Evolutionary conservation across 2,797 vertebrate genomes (phyloP).

Genomic region (Sebastes elongatus): DNA sequence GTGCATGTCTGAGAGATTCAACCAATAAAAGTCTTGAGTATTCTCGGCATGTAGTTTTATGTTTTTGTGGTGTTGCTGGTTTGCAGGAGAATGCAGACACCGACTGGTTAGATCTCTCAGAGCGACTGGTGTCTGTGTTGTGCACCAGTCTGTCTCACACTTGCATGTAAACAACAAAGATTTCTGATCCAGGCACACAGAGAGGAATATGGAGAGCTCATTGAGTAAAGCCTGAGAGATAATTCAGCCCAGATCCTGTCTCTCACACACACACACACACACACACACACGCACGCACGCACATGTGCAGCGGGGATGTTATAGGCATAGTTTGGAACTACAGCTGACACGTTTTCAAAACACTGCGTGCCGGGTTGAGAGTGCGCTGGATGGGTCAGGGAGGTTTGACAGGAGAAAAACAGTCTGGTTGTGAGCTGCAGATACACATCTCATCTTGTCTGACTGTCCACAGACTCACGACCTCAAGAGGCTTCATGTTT

Average conservation of each 20-base stretch:
- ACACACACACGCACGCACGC: background rate
- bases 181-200: conserved; percentile 19
- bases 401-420: conserved; percentile 64
- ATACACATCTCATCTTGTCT: conserved; percentile 24
- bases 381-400: conserved; percentile 61
- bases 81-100: conserved; percentile 15
- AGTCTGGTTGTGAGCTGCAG: conserved; percentile 34
- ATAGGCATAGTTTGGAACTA: conserved; percentile 59
- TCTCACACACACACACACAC: background rate
- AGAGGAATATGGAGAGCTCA: conserved; percentile 33
- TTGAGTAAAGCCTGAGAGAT: conserved; percentile 37
- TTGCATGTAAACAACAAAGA: conserved; percentile 50
- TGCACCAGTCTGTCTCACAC: background rate
- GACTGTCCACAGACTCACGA: conserved; percentile 7
- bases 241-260: conserved; percentile 64
- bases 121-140: conserved; percentile 24
- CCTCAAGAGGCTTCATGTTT: conserved; percentile 16
- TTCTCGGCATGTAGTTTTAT: conserved; percentile 14
- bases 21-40: background rate
- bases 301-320: conserved; percentile 60
- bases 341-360: conserved; percentile 70
- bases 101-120: conserved; percentile 1
- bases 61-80: conserved; percentile 5
- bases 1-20: background rate
- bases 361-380: conserved; percentile 50